Base-by-base conservation (phyloP, 2,113 vertebrate genomes). In the Gracilinanus agilis region DNA sequence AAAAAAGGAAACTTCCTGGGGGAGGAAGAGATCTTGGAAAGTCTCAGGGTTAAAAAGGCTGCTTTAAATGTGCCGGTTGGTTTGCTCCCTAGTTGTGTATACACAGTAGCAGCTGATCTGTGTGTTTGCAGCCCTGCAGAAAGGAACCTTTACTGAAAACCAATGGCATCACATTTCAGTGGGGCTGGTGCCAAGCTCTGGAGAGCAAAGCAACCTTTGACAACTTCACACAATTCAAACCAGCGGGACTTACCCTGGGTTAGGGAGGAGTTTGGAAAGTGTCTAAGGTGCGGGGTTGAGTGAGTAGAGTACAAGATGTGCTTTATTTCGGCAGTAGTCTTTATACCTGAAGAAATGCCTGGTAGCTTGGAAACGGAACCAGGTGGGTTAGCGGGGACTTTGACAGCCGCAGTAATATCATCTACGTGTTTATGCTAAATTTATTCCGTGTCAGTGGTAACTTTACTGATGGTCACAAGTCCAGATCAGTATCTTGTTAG, bases 131-230 rank as follows among this genome's bases (percentile, higher is more conserved):
- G 99, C 98, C 98, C 98, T 98, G 98, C 98, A 99, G 98, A 99
- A 99, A 99, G 98, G 98, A 98, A 98, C 98, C 98, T 99, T 98
- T 98, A 98, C 98, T 98, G 98, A 99, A 99, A 98, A 98, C 98
- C 99, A 99, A 98, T 98, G 98, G 99, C 98, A 99, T 99, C 99
- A 98, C 99, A 98, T 99, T 99, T 99, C 99, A 99, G 98, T 9
- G 75, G 98, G 98, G 99, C 99, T 96, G 96, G 98, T 99, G 98
- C 99, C 99, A 99, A 99, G 99, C 98, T 98, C 98, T 96, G 97
- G 98, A 98, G 97, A 98, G 98, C 98, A 98, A 96, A 98, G 98
- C 98, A 98, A 98, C 98, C 98, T 98, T 98, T 97, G 97, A 99
- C 98, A 98, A 98, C 98, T 98, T 98, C 98, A 98, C 98, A 98